Evolutionary conservation across 2,888 invertebrate species (phyloP).

Genomic region (Helicoverpa assulta): DNA sequence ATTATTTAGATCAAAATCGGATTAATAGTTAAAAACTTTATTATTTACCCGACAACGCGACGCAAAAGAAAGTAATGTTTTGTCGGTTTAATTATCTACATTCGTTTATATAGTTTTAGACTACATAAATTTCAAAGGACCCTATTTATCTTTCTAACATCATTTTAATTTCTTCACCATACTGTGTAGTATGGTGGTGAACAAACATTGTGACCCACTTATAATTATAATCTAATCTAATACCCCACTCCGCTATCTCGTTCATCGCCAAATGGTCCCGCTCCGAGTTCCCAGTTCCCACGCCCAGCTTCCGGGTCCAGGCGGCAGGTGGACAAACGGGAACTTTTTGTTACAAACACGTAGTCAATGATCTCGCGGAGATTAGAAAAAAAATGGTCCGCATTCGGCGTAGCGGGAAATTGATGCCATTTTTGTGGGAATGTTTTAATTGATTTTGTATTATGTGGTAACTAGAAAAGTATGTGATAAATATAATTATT

Average conservation of each 20-base stretch:
- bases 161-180: not conserved
- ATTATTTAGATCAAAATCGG: too few species aligned
- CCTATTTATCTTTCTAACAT: too few species aligned
- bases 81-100: too few species aligned
- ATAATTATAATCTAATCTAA: too few species aligned
- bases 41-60: too few species aligned
- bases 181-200: too few species aligned
- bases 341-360: slow-evolving; percentile 44
- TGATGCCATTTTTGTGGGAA: slow-evolving; percentile 15
- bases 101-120: too few species aligned
- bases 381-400: slow-evolving; percentile 24
- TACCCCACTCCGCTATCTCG: slow-evolving; percentile 21
- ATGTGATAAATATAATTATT: too few species aligned
- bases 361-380: slow-evolving; percentile 42
- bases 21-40: too few species aligned
- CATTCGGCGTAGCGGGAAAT: slow-evolving; percentile 9
- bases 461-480: too few species aligned
- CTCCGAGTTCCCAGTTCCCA: slow-evolving; percentile 69
- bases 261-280: slow-evolving; percentile 38
- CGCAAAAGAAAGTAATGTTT: too few species aligned
- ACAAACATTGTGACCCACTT: slow-evolving; percentile 4
- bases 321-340: slow-evolving; percentile 46
- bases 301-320: slow-evolving; percentile 68
- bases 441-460: slow-evolving; percentile 20
- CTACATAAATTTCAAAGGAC: too few species aligned